Evolutionary conservation across 2,113 vertebrate species (phyloP).

Genomic region (Oryzias curvinotus): DNA sequence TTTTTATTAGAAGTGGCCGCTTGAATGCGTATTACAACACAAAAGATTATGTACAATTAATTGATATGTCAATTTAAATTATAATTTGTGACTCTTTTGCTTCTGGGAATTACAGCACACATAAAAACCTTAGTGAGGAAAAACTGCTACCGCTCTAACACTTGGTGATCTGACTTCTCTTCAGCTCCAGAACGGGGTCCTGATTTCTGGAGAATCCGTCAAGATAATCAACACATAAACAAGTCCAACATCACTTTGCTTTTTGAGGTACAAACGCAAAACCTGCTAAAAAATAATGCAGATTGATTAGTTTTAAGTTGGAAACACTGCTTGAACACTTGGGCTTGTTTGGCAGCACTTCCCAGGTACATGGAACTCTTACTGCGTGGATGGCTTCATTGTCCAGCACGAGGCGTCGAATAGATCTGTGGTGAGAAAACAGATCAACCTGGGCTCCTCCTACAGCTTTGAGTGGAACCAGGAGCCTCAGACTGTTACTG

Average conservation of each 20-base stretch:
- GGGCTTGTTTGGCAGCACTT: slow-evolving; percentile 73
- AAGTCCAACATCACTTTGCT: slow-evolving; percentile 85
- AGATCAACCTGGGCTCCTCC: slow-evolving; percentile 65
- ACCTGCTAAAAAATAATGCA: neutral
- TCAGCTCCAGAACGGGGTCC: slow-evolving; percentile 87
- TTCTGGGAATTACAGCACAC: too few species aligned
- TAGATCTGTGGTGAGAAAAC: slow-evolving; percentile 63
- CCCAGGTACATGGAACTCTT: slow-evolving; percentile 64
- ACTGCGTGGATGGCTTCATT: slow-evolving; percentile 82
- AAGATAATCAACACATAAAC: slow-evolving; percentile 69
- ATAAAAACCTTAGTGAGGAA: neutral
- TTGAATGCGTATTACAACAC: too few species aligned
- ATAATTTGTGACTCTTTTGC: too few species aligned
- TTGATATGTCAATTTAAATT: too few species aligned
- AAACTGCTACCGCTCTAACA: neutral
- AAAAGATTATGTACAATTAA: too few species aligned
- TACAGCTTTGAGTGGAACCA: slow-evolving; percentile 83
- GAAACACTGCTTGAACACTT: too few species aligned
- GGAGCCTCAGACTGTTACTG: slow-evolving; percentile 76
- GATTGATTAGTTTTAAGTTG: neutral
- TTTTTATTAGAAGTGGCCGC: too few species aligned
- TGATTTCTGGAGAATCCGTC: slow-evolving; percentile 86
- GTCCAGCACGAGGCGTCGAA: slow-evolving; percentile 70
- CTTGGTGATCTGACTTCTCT: slow-evolving; percentile 22
- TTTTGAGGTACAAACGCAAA: slow-evolving; percentile 82